Base-by-base conservation (phyloP, 1,140 invertebrate genomes). In the Scylla paramamosain region DNA sequence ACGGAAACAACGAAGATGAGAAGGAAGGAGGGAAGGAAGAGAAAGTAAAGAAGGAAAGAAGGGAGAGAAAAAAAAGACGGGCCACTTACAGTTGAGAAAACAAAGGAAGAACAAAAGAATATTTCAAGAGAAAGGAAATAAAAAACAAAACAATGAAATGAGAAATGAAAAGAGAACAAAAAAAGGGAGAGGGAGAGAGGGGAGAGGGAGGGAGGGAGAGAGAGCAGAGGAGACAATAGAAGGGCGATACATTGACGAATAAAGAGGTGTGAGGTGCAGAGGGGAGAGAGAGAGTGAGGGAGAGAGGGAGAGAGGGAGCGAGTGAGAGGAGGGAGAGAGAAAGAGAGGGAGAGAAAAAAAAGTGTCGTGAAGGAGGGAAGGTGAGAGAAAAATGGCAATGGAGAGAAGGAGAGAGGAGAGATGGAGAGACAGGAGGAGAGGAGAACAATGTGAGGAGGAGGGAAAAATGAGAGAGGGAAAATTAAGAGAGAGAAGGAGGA, bases 351-450 rank as follows among this genome's bases (percentile, higher is more conserved):
- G 83, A 86, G 28, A 86, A 20, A 45, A 20, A 20, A 32, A 86
- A 25, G 25, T 28, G 31, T 10, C 28, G 82, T 7, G 82, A 86
- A 12, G 25, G 25, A 86, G 83, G 20, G 46, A 91, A 32, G 45
- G 7, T 10, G 89, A 45, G 89, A 91, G 89, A 46, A 48, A 48
- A 48, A 48, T 25, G 28, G 16, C 25, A 48, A 48, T 7, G 16
- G 89, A 91, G 45, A 52, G 89, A 52, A 32, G 45, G 88, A 90
- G 89, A 90, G 88, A 90, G 31, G 88, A 90, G 88, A 90, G 88
- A 90, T 1, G 31, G 88, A 90, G 88, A 90, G 88, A 90, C 25
- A 90, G 88, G 39, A 32, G 16, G 12, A 91, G 39, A 91, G 39
- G 16, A 16, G 16, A 16, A 46, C 7, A 90, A 45, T 16, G 32